Evolutionary conservation across 92 coral and sea anemone genomes (phyloP).

Genomic region (Nematostella vectensis): DNA sequence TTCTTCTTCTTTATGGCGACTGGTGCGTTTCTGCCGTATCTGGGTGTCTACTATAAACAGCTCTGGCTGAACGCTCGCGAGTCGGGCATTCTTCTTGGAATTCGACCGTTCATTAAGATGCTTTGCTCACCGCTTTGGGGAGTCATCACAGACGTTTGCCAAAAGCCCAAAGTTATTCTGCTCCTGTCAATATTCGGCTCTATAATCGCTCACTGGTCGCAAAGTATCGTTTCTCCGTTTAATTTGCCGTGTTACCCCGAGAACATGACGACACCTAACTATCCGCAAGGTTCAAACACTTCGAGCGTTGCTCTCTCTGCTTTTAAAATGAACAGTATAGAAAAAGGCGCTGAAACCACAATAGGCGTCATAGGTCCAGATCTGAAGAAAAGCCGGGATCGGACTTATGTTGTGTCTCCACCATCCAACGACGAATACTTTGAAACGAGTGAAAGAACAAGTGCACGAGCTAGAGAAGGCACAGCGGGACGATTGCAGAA

Average conservation of each 20-base stretch:
- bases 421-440: background rate
- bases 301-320: background rate
- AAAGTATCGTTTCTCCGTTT: conserved; percentile 77
- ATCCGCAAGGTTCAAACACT: background rate
- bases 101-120: conserved; percentile 77
- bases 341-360: background rate
- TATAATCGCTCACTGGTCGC: conserved; percentile 68
- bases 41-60: conserved; percentile 82
- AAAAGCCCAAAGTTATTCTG: conserved; percentile 60
- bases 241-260: conserved; percentile 68
- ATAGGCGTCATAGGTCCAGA: background rate
- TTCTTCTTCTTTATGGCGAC: conserved; percentile 81
- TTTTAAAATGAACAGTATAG: background rate
- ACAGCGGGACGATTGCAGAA: background rate
- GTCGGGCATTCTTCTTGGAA: conserved; percentile 68
- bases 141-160: conserved; percentile 56
- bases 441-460: background rate
- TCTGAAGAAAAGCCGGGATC: background rate
- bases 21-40: conserved; percentile 77
- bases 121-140: conserved; percentile 86
- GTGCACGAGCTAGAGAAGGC: background rate
- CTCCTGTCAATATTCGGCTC: conserved; percentile 60
- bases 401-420: background rate
- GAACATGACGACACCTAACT: conserved; percentile 4
- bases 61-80: conserved; percentile 80